Base-by-base conservation (phyloP, 2,797 vertebrate species). In the Argentina silus region DNA sequence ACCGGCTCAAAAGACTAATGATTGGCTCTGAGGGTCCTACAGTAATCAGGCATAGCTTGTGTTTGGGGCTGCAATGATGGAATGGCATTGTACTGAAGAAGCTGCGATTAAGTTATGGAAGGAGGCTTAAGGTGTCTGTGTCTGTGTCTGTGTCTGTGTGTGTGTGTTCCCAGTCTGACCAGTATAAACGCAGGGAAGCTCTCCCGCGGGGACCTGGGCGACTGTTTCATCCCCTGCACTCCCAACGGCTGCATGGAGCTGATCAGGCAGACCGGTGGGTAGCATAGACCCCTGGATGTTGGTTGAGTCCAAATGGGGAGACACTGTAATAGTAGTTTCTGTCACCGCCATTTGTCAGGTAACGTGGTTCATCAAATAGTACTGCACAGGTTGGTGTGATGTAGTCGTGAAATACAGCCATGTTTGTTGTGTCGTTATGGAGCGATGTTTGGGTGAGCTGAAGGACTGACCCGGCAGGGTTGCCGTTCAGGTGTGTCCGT, bases 191-290 rank as follows among this genome's bases (percentile, higher is more conserved):
- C 98, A 61, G 98, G 98, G 59, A 99, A 97, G 73, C 95, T 99
- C 57, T 95, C 98, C 23, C 96, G 98, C 74, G 98, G 98, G 10
- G 96, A 99, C 81, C 88, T 99, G 9, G 91, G 89, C 0, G 93
- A 96, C 86, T 99, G 97, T 86, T 98, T 99, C 90, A 95, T 99
- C 82, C 98, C 98, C 0, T 99, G 98, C 90, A 99, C 98, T 0
- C 97, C 98, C 3, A 98, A 97, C 81, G 98, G 97, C 85, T 99
- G 98, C 92, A 94, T 99, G 96, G 96, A 98, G 84, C 93, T 99
- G 66, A 98, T 99, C 92, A 95, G 86, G 83, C 93, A 96, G 82
- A 97, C 97, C 61, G 98, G 98, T 99, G 72, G 73, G 78, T 42
- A 43, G 19, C 57, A 23, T 7, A 15, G 0, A 14, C 67, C 36